Base-by-base conservation (phyloP, 2,888 invertebrate species). In the Megastigmus dorsalis region DNA sequence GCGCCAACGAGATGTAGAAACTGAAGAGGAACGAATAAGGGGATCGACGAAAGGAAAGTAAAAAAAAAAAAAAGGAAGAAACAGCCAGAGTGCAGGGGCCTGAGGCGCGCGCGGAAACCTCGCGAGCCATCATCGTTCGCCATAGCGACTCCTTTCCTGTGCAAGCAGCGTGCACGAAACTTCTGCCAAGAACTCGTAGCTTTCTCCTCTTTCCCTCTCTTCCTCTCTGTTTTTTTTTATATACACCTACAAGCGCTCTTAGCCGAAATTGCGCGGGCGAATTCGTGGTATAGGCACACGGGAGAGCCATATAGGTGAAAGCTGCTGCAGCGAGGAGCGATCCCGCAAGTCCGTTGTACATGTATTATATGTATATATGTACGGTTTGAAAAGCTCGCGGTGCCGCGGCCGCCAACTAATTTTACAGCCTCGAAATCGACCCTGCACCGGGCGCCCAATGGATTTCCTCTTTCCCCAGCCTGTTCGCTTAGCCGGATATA, bases 401-500 rank as follows among this genome's bases (percentile, higher is more conserved):
- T 6, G 28, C 30, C 3, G 28, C 10, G 52, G 28, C 1, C n/a
- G 20, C 33, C 57, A 38, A 23, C 48, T 48, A 48, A 23, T 48
- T 20, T 54, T 54, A 7, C 30, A 33, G n/a, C 33, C 54, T 57
- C 38, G 38, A 38, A 13, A 57, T 57, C 20, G 33, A 33, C 18
- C 43, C n/a, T 13, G 57, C 59, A 4, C n/a, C 9, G 30, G 1
- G n/a, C 33, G n/a, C n/a, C n/a, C n/a, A n/a, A n/a, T n/a, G 15
- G 13, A 45, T 62, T 10, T 50, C 13, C 57, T 57, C 62, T 63
- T 48, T 63, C n/a, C n/a, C n/a, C 36, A 48, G 50, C 48, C 50
- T 62, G 48, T 18, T 62, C 48, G 45, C 20, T 62, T 62, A 60
- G 30, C 57, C 57, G 57, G 57, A 57, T 57, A 57, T 57, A 57